Conservation (phyloP, 2,888 invertebrate species). For the Sminthurinus aureus region DNA sequence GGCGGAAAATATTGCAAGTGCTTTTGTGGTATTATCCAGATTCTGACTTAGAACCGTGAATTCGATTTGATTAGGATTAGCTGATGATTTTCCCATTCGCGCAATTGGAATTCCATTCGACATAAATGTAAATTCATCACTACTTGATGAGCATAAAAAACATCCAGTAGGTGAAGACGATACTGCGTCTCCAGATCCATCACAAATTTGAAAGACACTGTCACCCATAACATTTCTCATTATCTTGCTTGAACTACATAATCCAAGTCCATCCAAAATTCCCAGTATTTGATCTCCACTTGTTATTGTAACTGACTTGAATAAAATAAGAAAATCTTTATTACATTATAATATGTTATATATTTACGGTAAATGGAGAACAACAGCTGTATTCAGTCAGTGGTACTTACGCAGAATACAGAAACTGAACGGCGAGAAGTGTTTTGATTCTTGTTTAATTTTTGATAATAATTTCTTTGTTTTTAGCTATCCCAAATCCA, state of each 20-base stretch:
- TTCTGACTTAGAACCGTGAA: background rate
- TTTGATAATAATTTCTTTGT: too few relatives aligned
- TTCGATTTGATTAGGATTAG: background rate
- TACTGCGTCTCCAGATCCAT: background rate
- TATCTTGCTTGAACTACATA: background rate
- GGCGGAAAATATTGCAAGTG: background rate
- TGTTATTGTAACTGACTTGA: background rate
- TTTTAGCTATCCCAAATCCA: too few relatives aligned
- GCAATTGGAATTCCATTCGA: background rate
- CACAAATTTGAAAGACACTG: background rate
- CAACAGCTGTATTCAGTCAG: too few relatives aligned
- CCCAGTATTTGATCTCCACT: background rate
- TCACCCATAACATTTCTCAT: background rate
- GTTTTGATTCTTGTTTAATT: too few relatives aligned
- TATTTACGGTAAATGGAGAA: too few relatives aligned
- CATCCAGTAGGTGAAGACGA: background rate
- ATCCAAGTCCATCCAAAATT: background rate
- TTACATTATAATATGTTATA: too few relatives aligned
- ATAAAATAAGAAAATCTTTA: background rate
- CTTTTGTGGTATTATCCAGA: background rate
- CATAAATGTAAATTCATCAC: background rate
- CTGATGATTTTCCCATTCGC: background rate
- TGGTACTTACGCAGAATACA: too few relatives aligned
- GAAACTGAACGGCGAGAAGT: too few relatives aligned
- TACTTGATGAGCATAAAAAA: background rate